Percentiles rank a stretch among this genome's conserved stretches.
phyloP scores from a whole-genome alignment of 2,797 vertebrate genomes.

The Ispidina lecontei region DNA sequence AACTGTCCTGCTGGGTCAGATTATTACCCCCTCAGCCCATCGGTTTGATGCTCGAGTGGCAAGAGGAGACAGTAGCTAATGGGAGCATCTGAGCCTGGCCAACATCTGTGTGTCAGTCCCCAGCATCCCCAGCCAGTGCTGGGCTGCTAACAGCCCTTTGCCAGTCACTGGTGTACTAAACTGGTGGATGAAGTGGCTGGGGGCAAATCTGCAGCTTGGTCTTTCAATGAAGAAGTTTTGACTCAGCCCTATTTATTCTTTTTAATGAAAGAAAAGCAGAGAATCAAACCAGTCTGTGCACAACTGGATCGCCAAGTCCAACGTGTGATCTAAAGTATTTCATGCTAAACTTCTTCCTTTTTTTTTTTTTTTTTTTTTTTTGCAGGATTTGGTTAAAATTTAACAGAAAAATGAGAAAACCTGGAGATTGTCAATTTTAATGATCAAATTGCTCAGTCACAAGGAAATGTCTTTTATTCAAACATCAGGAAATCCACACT shows the following conservation, averaged over 20 bases:
- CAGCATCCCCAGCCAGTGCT: not conserved
- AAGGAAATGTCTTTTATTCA: slow-evolving; percentile 52
- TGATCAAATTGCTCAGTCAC: slow-evolving; percentile 44
- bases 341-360: slow-evolving; percentile 25
- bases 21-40: not conserved
- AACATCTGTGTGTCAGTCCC: not conserved
- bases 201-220: not conserved
- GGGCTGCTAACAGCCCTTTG: not conserved
- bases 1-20: not conserved
- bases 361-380: not conserved
- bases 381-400: slow-evolving; percentile 32
- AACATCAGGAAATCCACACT: slow-evolving; percentile 43
- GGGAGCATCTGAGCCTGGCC: not conserved
- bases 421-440: slow-evolving; percentile 24
- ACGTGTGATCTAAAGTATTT: slow-evolving; percentile 41
- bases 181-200: not conserved
- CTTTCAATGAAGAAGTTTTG: not conserved
- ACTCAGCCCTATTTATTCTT: not conserved
- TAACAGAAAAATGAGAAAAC: slow-evolving; percentile 59
- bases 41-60: not conserved
- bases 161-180: not conserved
- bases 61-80: not conserved
- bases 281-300: not conserved
- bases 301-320: slow-evolving; percentile 25
- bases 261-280: not conserved